Evolutionary conservation across 2,113 vertebrate species (phyloP), one percentile per base, ranked within the genome.

Genomic region (Spilogale gracilis): DNA sequence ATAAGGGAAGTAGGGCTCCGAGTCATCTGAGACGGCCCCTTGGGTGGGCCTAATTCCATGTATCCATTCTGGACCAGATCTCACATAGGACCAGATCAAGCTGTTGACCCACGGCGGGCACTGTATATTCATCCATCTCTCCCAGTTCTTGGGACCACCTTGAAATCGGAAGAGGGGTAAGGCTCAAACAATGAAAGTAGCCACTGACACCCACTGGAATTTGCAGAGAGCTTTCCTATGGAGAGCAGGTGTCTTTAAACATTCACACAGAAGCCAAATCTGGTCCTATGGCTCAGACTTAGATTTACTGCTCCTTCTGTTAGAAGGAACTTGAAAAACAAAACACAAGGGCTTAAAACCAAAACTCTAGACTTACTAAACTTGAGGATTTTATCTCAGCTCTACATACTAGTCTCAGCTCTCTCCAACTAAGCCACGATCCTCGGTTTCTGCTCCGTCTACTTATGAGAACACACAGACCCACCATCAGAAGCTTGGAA

Each of bases 291-390:
- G n/a, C 56, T 91, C 38, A 86, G 76, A 81, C 18, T 83, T 30
- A 43, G 60, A 84, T 60, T 63, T 80, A 32, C 45, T 85, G 48
- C 65, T 67, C 63, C 50, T 89, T 96, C 81, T 88, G 48, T 71
- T 76, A 69, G 92, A 61, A 65, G 56, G 86, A 85, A 45, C 78
- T 69, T 50, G 32, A 56, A 84, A 94, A 67, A 58, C 76, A 50
- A 86, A 95, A 78, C 45, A 27, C 20, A 73, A 43, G 45, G 92
- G 56, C 74, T 79, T 76, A 76, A 93, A 94, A 78, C 4, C 71
- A 12, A 67, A 89, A 60, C n/a, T 74, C 13, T 17, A 78, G 76
- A 38, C 48, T 30, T 20, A 17, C 3, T 4, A 32, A 87, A 73
- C 43, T 7, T 65, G 54, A 18, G 27, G 60, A 38, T 60, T 65